Percentiles rank a stretch among this genome's conserved stretches.
Evolutionary conservation across 2,888 invertebrate species (phyloP).

Genomic region (Pseudococcus viburni): DNA sequence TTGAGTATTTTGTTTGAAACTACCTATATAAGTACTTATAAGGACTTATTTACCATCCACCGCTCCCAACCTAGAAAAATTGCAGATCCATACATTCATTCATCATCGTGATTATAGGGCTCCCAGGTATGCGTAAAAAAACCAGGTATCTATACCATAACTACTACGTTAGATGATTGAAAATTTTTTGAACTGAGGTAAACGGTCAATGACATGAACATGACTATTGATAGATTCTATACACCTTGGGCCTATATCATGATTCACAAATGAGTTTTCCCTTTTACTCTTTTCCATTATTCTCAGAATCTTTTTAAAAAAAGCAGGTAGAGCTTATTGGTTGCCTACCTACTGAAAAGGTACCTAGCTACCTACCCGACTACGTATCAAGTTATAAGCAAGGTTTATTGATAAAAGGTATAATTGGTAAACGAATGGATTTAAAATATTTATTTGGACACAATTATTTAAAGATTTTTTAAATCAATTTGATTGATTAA

Average conservation of each 20-base stretch:
- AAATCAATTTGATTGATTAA: too few relatives aligned
- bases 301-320: not conserved
- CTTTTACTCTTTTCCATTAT: not conserved
- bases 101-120: too few relatives aligned
- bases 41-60: too few relatives aligned
- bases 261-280: not conserved
- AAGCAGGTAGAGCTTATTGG: not conserved
- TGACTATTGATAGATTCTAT: not conserved
- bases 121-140: not conserved
- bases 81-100: too few relatives aligned
- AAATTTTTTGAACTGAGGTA: not conserved
- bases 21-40: too few relatives aligned
- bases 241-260: not conserved
- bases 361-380: too few relatives aligned
- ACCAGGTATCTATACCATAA: not conserved
- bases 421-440: too few relatives aligned
- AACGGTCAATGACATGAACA: not conserved
- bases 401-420: not conserved
- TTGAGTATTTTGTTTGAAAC: too few relatives aligned
- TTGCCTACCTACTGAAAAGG: too few relatives aligned
- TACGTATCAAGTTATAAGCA: not conserved
- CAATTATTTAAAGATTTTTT: too few relatives aligned
- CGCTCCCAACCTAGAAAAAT: too few relatives aligned
- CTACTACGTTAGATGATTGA: not conserved
- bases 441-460: too few relatives aligned